These are phyloP conservation scores for Panagrolaimus sp. DNA, from an alignment of 1,140 invertebrate species.

Conservation along the genomic window DNA sequence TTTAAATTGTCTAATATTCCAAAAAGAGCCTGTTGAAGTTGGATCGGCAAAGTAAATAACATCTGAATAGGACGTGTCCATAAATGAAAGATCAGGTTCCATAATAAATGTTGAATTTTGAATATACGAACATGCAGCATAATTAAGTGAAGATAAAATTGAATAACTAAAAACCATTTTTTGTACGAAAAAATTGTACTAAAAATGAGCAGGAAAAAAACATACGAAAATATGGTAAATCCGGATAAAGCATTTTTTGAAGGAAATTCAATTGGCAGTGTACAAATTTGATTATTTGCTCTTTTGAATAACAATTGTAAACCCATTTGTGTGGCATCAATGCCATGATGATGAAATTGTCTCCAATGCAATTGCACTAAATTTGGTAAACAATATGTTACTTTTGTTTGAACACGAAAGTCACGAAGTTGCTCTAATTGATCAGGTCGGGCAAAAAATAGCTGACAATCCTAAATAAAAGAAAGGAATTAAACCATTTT, in stretches of 20 bases:
- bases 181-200: neutral
- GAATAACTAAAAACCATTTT: conserved; percentile 28
- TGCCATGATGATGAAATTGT: conserved; percentile 17
- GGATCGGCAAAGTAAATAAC: conserved; percentile 40
- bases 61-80: conserved; percentile 38
- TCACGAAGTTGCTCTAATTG: conserved; percentile 27
- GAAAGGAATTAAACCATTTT: neutral
- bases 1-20: conserved; percentile 35
- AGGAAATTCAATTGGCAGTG: conserved; percentile 30
- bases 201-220: conserved; percentile 3
- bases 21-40: conserved; percentile 32
- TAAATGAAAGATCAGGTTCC: conserved; percentile 39
- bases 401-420: conserved; percentile 18
- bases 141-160: conserved; percentile 28
- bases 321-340: conserved; percentile 19
- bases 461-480: conserved; percentile 29
- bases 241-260: conserved; percentile 27
- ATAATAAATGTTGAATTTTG: conserved; percentile 28
- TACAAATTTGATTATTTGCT: conserved; percentile 32
- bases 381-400: conserved; percentile 34
- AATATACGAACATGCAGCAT: conserved; percentile 36
- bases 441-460: conserved; percentile 31
- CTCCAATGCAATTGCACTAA: conserved; percentile 32
- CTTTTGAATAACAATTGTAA: conserved; percentile 31
- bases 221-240: conserved; percentile 26